Percentiles rank a stretch among this genome's conserved stretches.
phyloP scores from a whole-genome alignment of 2,888 invertebrate genomes.

The Synanthedon tipuliformis region DNA sequence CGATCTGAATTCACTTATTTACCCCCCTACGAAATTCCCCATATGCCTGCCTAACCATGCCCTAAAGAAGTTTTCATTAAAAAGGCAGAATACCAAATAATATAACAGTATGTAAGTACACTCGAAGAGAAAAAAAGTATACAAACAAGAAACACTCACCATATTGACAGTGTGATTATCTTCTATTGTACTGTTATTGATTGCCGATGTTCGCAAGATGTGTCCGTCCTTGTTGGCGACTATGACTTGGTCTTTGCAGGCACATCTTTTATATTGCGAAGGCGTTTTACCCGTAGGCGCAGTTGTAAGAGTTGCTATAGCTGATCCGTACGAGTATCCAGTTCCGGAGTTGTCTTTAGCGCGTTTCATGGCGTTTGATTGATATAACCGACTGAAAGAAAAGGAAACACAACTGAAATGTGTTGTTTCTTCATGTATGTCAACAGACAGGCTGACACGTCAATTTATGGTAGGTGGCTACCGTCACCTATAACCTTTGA shows the following conservation, averaged over 20 bases:
- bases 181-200: constrained; percentile 38
- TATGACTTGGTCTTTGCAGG: constrained; percentile 32
- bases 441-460: neutral
- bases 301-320: constrained; percentile 34
- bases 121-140: no score
- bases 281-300: constrained; percentile 19
- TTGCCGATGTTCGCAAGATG: constrained; percentile 49
- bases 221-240: constrained; percentile 32
- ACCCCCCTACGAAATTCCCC: no score
- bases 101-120: no score
- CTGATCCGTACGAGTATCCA: constrained; percentile 54
- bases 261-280: constrained; percentile 21
- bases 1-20: no score
- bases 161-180: constrained; percentile 25
- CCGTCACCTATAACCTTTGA: no score
- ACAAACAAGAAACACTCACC: constrained; percentile 24
- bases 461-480: neutral
- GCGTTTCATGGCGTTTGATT: constrained; percentile 42
- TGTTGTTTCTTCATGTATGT: neutral
- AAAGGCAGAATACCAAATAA: no score
- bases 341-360: constrained; percentile 57
- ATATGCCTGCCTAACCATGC: no score
- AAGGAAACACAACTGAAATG: neutral
- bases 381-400: constrained; percentile 33
- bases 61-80: no score